Base-by-base conservation (phyloP, 1,140 invertebrate species). In the Magallana gigas region DNA sequence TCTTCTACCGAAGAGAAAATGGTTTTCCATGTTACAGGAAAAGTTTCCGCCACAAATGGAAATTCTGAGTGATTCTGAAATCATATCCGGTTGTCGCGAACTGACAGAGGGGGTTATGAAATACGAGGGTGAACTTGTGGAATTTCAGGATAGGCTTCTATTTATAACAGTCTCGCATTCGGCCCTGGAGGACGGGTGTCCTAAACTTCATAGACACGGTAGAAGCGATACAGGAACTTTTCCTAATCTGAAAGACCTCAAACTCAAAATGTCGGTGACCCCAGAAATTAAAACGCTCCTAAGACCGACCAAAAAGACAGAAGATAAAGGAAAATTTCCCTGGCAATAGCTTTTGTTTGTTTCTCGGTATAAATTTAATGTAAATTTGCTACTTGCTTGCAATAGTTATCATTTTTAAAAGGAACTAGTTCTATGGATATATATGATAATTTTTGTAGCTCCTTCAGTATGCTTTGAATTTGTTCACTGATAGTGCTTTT, bases 71-170 rank as follows among this genome's bases (percentile, higher is more conserved):
- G 87, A 93, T n/a, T 88, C 90, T 48, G 94, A 94, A 84, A 89
- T 94, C 8, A 59, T 89, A 11, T 90, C 91, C 23, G 93, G 93
- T 4, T 88, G 94, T 12, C 90, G 94, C 5, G 94, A 94, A 88
- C 88, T 94, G 8, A 91, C 94, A 3, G 94, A 94, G 76, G 94
- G 94, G 3, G 88, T 94, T 8, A 81, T 94, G 48, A 94, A 94
- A 86, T 94, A 94, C 84, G 91, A 93, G 87, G 92, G 91, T 12
- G 92, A 93, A 14, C 83, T 91, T 36, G 92, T 94, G 1, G 93
- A 94, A 82, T 93, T 94, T 68, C 87, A 87, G 11, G 93, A 94
- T 83, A 60, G 93, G 16, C 89, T 94, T 16, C 89, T 94, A 71
- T 94, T 94, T 84, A 93, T 94, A 85, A 92, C 91, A 8, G 93